These are phyloP conservation scores for Lordiphosa collinella DNA, from an alignment of 1,140 invertebrate species.

Conservation along the genomic window DNA sequence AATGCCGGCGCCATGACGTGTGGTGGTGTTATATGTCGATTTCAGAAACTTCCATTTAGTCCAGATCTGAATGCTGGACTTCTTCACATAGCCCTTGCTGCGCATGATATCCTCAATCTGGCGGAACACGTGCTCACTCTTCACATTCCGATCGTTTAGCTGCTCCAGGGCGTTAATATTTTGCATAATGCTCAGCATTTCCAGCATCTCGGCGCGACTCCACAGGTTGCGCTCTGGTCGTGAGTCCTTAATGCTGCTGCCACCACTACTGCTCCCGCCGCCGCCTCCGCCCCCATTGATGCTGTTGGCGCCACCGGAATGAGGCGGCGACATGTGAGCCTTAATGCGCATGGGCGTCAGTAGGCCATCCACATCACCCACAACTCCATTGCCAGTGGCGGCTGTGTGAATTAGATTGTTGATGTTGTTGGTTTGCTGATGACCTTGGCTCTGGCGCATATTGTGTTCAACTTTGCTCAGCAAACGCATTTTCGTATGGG, in stretches of 20 bases:
- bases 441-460: constrained; percentile 53
- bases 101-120: constrained; percentile 67
- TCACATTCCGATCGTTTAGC: constrained; percentile 66
- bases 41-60: constrained; percentile 78
- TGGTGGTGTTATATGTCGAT: constrained; percentile 73
- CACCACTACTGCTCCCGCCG: neutral
- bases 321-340: constrained; percentile 19
- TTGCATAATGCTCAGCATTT: constrained; percentile 68
- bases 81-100: constrained; percentile 63
- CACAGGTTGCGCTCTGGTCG: constrained; percentile 72
- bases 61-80: constrained; percentile 74
- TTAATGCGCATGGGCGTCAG: constrained; percentile 58
- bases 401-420: constrained; percentile 61
- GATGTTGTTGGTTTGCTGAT: constrained; percentile 42
- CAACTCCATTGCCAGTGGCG: constrained; percentile 54
- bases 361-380: constrained; percentile 67
- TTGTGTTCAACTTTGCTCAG: constrained; percentile 65
- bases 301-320: constrained; percentile 3
- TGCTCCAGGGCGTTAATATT: constrained; percentile 63
- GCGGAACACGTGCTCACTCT: constrained; percentile 65
- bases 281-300: neutral
- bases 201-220: constrained; percentile 70
- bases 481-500: constrained; percentile 64
- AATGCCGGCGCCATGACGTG: constrained; percentile 50
- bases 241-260: constrained; percentile 17